These are phyloP conservation scores for Zoanthus gigantus DNA, from an alignment of 92 coral and sea anemone species.

Conservation along the genomic window DNA sequence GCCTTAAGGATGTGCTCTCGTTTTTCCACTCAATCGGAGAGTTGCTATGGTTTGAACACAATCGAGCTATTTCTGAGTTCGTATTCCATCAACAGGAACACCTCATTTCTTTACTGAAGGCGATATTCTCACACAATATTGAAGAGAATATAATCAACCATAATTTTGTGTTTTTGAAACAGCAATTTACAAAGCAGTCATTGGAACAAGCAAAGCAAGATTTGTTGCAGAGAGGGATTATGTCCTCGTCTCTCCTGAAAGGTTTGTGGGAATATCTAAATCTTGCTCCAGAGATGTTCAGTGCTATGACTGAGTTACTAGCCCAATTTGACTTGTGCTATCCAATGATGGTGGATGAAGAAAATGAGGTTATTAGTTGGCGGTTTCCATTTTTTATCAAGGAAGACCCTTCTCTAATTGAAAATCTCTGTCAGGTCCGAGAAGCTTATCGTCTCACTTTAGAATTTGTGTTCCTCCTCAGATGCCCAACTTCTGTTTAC, in stretches of 20 bases:
- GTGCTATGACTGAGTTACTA: slow-evolving; percentile 69
- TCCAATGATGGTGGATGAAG: slow-evolving; percentile 25
- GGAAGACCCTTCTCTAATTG: slow-evolving; percentile 25
- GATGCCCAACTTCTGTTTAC: slow-evolving; percentile 63
- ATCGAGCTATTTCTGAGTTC: slow-evolving; percentile 53
- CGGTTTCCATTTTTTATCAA: slow-evolving; percentile 78
- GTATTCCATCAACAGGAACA: slow-evolving; percentile 75
- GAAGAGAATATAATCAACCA: slow-evolving; percentile 3
- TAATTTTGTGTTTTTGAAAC: slow-evolving; percentile 7
- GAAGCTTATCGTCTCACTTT: slow-evolving; percentile 43
- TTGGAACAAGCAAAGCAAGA: slow-evolving; percentile 54
- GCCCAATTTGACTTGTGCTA: slow-evolving; percentile 74
- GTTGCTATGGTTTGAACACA: slow-evolving; percentile 72
- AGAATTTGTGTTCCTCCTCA: slow-evolving; percentile 66
- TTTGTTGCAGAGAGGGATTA: slow-evolving; percentile 62
- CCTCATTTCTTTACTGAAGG: slow-evolving; percentile 63
- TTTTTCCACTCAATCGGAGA: slow-evolving; percentile 75
- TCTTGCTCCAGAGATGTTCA: slow-evolving; percentile 58
- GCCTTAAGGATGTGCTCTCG: slow-evolving; percentile 54
- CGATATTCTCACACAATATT: slow-evolving; percentile 59
- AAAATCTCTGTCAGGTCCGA: not conserved
- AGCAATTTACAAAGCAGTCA: slow-evolving; percentile 17
- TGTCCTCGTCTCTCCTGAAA: slow-evolving; percentile 57
- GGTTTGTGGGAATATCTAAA: slow-evolving; percentile 55
- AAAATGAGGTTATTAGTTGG: slow-evolving; percentile 40